These are phyloP conservation scores for Haemorhous mexicanus DNA, from an alignment of 2,113 vertebrate species.

Conservation along the genomic window DNA sequence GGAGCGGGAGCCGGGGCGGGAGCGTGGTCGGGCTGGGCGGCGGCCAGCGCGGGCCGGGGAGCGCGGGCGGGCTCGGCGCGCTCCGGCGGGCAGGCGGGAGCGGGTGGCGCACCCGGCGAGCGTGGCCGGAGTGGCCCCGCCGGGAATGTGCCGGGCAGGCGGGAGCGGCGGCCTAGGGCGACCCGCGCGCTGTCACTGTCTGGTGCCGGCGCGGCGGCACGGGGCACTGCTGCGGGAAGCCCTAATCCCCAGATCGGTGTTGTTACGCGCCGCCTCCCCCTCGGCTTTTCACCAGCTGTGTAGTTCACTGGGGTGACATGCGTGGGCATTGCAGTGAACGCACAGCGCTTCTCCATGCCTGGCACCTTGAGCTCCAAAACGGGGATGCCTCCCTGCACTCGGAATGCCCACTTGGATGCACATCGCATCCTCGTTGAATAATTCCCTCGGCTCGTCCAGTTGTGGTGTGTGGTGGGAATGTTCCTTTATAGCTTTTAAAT, in stretches of 20 bases:
- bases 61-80: background rate
- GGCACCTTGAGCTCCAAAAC: accelerated
- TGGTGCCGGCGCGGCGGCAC: background rate
- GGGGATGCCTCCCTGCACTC: accelerated
- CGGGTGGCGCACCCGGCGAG: accelerated
- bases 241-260: accelerated
- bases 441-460: accelerated
- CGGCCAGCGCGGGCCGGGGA: background rate
- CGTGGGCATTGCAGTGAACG: accelerated
- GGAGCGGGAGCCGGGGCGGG: background rate
- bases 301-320: accelerated
- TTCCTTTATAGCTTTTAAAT: accelerated
- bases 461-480: no score
- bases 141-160: accelerated
- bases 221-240: background rate
- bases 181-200: accelerated
- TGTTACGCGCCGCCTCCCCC: accelerated
- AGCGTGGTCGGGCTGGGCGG: background rate
- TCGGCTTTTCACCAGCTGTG: accelerated
- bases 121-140: accelerated
- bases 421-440: accelerated
- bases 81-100: background rate
- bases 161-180: accelerated
- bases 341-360: accelerated
- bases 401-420: accelerated